phyloP scores from a whole-genome alignment of 2,113 vertebrate species.

The Gulo gulo region DNA sequence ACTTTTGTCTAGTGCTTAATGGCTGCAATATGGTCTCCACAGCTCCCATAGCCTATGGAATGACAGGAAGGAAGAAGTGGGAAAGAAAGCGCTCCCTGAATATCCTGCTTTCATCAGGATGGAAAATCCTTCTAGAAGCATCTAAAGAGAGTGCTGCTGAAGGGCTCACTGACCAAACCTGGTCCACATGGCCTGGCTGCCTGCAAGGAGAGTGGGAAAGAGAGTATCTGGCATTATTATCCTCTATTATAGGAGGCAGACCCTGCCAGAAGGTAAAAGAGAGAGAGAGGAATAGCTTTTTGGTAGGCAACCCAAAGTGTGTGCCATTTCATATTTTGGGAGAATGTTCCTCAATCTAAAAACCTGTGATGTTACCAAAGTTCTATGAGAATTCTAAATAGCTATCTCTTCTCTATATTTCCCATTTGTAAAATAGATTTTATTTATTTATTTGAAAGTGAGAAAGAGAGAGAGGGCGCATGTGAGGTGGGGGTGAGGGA shows the following conservation, averaged over 20 bases:
- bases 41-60: background rate
- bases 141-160: background rate
- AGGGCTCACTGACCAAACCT: background rate
- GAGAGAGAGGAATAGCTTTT: background rate
- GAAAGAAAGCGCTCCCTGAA: background rate
- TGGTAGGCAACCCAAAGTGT: background rate
- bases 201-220: background rate
- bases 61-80: background rate
- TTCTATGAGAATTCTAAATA: background rate
- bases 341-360: background rate
- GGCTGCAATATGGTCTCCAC: background rate
- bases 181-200: background rate
- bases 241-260: background rate
- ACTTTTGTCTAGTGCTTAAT: background rate
- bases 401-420: background rate
- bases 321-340: background rate
- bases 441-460: no score
- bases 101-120: conserved; percentile 1
- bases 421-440: no score
- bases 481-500: no score
- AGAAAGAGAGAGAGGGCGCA: no score
- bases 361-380: background rate
- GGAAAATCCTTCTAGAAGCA: conserved; percentile 19
- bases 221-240: background rate
- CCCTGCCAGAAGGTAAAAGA: background rate